Conservation (phyloP, 2,797 vertebrate genomes). For the Acanthurus leucopareius region DNA sequence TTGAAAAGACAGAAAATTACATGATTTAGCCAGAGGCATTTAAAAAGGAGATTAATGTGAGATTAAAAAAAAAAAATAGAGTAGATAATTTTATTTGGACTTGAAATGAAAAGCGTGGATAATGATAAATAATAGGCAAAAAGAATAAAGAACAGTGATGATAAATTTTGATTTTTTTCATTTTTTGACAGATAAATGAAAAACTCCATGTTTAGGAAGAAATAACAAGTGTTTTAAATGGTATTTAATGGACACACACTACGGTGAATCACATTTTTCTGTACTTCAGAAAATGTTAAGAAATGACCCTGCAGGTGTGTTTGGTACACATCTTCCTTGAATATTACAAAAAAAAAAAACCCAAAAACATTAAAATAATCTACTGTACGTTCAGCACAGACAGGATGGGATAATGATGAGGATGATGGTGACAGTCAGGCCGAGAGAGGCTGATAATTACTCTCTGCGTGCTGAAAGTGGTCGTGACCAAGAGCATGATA, state of each 20-base stretch:
- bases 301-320: constrained; percentile 34
- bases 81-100: constrained; percentile 50
- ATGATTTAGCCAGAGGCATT: constrained; percentile 35
- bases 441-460: constrained; percentile 84
- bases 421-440: constrained; percentile 60
- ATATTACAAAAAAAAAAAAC: not conserved
- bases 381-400: constrained; percentile 27
- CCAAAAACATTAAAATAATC: constrained; percentile 6
- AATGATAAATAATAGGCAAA: not conserved
- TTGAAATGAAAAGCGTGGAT: constrained; percentile 15
- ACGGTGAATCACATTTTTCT: constrained; percentile 41
- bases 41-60: constrained; percentile 38
- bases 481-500: constrained; percentile 83
- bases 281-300: constrained; percentile 42
- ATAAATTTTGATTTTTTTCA: constrained; percentile 34
- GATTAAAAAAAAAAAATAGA: constrained; percentile 35
- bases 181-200: constrained; percentile 31
- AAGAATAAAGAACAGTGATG: constrained; percentile 7
- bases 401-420: constrained; percentile 53
- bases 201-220: constrained; percentile 31
- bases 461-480: constrained; percentile 82
- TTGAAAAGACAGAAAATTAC: constrained; percentile 59
- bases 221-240: constrained; percentile 20
- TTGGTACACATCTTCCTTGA: constrained; percentile 20
- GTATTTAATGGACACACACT: constrained; percentile 20